Percentiles rank a stretch among this genome's conserved stretches.
phyloP scores from a whole-genome alignment of 2,888 invertebrate species.

The Colletes collaris region DNA sequence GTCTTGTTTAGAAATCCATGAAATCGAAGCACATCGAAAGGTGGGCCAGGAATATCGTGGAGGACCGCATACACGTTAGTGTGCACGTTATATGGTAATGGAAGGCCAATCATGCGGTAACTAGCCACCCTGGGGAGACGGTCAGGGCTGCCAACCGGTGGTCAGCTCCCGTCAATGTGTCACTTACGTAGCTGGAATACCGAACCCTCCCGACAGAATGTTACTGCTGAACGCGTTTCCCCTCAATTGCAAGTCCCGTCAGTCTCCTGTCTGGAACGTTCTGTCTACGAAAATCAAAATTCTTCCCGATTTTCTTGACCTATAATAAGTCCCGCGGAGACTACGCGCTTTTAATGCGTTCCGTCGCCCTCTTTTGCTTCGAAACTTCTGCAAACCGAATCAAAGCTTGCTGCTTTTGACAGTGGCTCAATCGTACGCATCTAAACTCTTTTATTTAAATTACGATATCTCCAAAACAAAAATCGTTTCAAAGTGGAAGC shows the following conservation, averaged over 20 bases:
- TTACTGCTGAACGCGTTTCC: constrained; percentile 71
- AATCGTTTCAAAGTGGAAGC: no score
- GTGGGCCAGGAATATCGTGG: constrained; percentile 61
- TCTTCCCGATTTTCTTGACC: constrained; percentile 51
- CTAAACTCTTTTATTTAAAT: no score
- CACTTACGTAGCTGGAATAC: constrained; percentile 82
- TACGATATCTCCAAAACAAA: no score
- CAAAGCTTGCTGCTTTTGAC: no score
- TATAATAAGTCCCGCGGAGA: constrained; percentile 41
- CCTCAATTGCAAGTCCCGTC: constrained; percentile 75
- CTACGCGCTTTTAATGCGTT: background rate
- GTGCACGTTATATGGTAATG: constrained; percentile 81
- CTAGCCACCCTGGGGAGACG: constrained; percentile 82
- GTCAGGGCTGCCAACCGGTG: constrained; percentile 81
- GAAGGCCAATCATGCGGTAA: constrained; percentile 83
- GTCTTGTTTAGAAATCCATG: constrained; percentile 21
- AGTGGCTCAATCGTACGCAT: no score
- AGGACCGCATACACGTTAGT: constrained; percentile 69
- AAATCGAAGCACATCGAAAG: constrained; percentile 55
- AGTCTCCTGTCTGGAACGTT: constrained; percentile 71
- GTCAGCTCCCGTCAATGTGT: constrained; percentile 83
- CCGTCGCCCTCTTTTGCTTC: background rate
- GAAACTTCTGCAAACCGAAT: no score
- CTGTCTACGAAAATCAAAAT: constrained; percentile 66
- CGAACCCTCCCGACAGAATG: constrained; percentile 76